Base-by-base conservation (phyloP, 2,888 invertebrate species). In the Sturmia bella region DNA sequence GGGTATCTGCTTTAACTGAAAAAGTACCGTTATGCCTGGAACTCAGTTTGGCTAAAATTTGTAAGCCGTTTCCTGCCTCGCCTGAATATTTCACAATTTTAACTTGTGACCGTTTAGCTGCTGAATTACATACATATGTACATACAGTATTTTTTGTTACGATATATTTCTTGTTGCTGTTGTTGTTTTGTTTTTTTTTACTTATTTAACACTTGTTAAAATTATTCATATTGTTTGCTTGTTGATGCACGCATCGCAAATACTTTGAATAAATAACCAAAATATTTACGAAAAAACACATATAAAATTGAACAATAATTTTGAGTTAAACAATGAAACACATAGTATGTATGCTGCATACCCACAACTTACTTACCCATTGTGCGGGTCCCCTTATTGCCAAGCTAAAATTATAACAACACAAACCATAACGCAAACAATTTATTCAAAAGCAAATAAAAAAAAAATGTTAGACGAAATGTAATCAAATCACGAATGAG, bases 401-500 rank as follows among this genome's bases (percentile, higher is more conserved):
- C 27, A 59, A 70, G 9, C 24, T 32, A 43, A 43, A 19, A 19
- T 69, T 43, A 17, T 17, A 27, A 17, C n/a, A 68, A 50, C 32
- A 61, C 5, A 32, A 32, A 59, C 59, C 39, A 9, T 1, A 4
- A 13, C 43, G 15, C n/a, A 68, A 24, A 56, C 17, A 57, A 48
- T 43, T 48, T 57, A 37, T 48, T 50, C 48, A 59, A 48, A 69
- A 45, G 15, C 52, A 69, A 57, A 19, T 15, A 68, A 15, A 48
- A 66, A 57, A 45, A 56, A 63, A 52, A 56, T 27, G 27, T 37
- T 43, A 56, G 50, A 61, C 52, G 32, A 24, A 69, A 13, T 54
- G 61, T 61, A 76, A 76, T 76, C 69, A 69, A 52, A 76, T 61
- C 52, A 61, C 52, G 61, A 61, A 72, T 77, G 77, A 77, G 64